These are phyloP conservation scores for Drosophila recens DNA, from an alignment of 2,888 invertebrate genomes.

Conservation along the genomic window DNA sequence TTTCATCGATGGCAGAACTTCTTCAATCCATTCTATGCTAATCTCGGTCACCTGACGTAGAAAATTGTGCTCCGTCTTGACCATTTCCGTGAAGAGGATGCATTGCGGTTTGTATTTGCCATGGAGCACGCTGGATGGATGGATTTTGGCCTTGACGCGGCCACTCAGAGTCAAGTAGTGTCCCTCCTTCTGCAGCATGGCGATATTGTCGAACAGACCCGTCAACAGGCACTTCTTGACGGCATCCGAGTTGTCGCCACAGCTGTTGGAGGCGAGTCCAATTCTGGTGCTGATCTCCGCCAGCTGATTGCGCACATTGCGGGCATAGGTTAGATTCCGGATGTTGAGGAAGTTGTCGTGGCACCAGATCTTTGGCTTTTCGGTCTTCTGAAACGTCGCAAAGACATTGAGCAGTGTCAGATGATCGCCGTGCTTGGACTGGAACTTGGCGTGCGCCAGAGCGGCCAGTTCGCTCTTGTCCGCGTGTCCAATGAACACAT, in stretches of 20 bases:
- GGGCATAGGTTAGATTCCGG: conserved; percentile 92
- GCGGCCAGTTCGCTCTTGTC: conserved; percentile 91
- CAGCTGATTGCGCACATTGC: conserved; percentile 93
- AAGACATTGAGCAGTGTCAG: conserved; percentile 95
- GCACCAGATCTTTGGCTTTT: conserved; percentile 92
- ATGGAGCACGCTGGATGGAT: conserved; percentile 92
- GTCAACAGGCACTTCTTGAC: conserved; percentile 92
- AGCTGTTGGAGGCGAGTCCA: conserved; percentile 88
- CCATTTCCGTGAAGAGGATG: conserved; percentile 93
- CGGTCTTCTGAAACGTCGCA: conserved; percentile 90
- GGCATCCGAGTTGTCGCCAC: conserved; percentile 88
- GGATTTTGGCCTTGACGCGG: conserved; percentile 90
- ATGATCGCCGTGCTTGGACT: conserved; percentile 95
- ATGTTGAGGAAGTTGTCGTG: conserved; percentile 94
- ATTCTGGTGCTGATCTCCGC: conserved; percentile 89
- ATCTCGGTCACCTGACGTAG: conserved; percentile 92
- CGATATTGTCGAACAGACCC: conserved; percentile 94
- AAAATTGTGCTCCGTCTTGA: conserved; percentile 93
- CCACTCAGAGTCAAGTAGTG: conserved; percentile 89
- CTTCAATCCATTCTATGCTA: conserved; percentile 92
- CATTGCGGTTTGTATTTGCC: conserved; percentile 88
- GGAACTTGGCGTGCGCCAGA: conserved; percentile 91
- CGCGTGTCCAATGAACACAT: conserved; percentile 89
- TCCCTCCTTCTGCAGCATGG: conserved; percentile 91
- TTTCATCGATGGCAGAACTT: conserved; percentile 86